Percentiles rank a stretch among this genome's conserved stretches.
phyloP scores from a whole-genome alignment of 2,797 vertebrate species.

The Clarias fuscus region DNA sequence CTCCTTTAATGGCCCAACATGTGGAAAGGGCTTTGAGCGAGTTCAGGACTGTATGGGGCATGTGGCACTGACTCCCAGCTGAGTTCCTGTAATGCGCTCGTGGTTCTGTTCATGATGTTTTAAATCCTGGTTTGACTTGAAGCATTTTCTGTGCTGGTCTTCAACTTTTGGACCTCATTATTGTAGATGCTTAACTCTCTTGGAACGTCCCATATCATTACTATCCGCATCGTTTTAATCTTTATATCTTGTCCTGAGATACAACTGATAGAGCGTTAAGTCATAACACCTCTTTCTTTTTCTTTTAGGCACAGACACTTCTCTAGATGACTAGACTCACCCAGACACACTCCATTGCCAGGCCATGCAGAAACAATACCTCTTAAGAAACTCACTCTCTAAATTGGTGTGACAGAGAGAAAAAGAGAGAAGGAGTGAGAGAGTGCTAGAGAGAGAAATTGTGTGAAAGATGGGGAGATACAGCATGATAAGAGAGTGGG shows the following conservation, averaged over 20 bases:
- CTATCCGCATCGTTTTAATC: neutral
- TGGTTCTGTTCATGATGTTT: no score
- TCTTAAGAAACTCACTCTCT: neutral
- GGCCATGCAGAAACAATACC: neutral
- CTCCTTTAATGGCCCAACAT: no score
- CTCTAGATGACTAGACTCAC: constrained; percentile 6
- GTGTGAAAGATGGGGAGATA: neutral
- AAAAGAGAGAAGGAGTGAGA: neutral
- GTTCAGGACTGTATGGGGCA: no score
- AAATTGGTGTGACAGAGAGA: neutral
- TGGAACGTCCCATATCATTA: neutral
- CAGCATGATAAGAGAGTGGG: neutral
- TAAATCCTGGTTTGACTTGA: no score
- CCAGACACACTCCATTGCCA: neutral
- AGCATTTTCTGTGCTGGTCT: neutral
- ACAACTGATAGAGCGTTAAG: neutral
- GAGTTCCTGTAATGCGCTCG: no score
- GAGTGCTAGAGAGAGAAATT: neutral
- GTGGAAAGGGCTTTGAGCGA: no score
- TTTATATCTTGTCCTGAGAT: neutral
- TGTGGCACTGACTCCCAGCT: no score
- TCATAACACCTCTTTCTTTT: neutral
- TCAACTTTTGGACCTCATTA: neutral
- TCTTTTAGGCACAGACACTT: neutral
- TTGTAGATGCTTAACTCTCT: no score